Base-by-base conservation (phyloP, 35 echinoderm and acorn worm genomes). In the Antedon bifida region DNA sequence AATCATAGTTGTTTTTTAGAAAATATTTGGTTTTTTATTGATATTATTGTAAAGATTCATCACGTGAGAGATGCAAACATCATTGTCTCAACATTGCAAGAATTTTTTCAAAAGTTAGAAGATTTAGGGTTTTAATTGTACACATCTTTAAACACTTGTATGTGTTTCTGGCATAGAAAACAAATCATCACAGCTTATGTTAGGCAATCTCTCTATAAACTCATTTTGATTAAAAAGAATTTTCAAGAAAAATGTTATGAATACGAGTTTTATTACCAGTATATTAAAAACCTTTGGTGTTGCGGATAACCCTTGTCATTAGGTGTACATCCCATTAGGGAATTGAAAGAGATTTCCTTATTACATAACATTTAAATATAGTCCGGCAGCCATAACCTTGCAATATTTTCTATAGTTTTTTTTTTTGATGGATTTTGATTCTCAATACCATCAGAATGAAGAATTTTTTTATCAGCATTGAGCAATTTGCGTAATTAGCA, bases 191-290 rank as follows among this genome's bases (percentile, higher is more conserved):
- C 51, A 64, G 51, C 51, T 64, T 64, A 64, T 64, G 51, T 64
- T 64, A 21, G 51, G 9, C 51, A 8, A 12, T 64, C 51, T 16
- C 5, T 64, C 51, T 21, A 64, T 8, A 64, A 64, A 64, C 51
- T 64, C 51, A 64, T 64, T 64, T 64, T 64, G 51, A 64, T 64
- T 64, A 64, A 64, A 64, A 64, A 64, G 51, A 64, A 64, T 64
- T 64, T 64, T 64, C 10, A 64, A 64, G 51, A 64, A 64, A 64
- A 64, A n/a, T n/a, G n/a, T n/a, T n/a, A n/a, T n/a, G n/a, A n/a
- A n/a, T n/a, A n/a, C n/a, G n/a, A n/a, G n/a, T n/a, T n/a, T n/a
- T n/a, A n/a, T n/a, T n/a, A n/a, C n/a, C n/a, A n/a, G n/a, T n/a
- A n/a, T n/a, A n/a, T n/a, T n/a, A n/a, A n/a, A n/a, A n/a, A n/a